Base-by-base conservation (phyloP, 2,113 vertebrate species). In the Xiphias gladius region DNA sequence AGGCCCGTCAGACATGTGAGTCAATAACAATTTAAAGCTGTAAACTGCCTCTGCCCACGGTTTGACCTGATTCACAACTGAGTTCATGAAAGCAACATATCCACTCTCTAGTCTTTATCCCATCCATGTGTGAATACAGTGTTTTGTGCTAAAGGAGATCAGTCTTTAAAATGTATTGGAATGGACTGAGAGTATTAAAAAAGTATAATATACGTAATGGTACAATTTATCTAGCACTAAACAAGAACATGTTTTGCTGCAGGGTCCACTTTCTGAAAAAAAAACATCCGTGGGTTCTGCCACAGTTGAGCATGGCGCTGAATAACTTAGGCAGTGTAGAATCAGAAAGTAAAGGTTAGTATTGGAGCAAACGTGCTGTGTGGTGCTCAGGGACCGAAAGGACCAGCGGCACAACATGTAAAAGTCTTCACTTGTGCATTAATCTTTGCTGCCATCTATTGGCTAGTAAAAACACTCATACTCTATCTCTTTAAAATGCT, bases 321-420 rank as follows among this genome's bases (percentile, higher is more conserved):
- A 20, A 5, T 1, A 14, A 32, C 24, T 68, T 30, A n/a, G 82
- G 50, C 62, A 14, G 41, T 24, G 59, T 16, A 54, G 55, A 62
- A 28, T 66, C 39, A 75, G 37, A 67, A 65, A 37, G 52, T 76
- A 19, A 69, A 85, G 55, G 80, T 55, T 64, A 69, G 71, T 69
- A 46, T 79, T 80, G 52, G 39, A 89, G 71, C 73, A 77, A 69
- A 89, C 13, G 28, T 77, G 74, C 76, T 85, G 67, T 46, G 71
- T 95, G 95, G 95, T 92, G 94, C 95, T 93, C 68, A 95, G 93
- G 95, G 94, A 95, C 94, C 94, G 88, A 95, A 94, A 95, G 95
- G 94, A 94, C 94, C 95, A 91, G 76, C 83, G 66, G 95, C 89
- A 84, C 72, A 68, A 41, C 82, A 52, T 89, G 84, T 84, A 24